Conservation (phyloP, 2,113 vertebrate species). For the Anolis sagrei region DNA sequence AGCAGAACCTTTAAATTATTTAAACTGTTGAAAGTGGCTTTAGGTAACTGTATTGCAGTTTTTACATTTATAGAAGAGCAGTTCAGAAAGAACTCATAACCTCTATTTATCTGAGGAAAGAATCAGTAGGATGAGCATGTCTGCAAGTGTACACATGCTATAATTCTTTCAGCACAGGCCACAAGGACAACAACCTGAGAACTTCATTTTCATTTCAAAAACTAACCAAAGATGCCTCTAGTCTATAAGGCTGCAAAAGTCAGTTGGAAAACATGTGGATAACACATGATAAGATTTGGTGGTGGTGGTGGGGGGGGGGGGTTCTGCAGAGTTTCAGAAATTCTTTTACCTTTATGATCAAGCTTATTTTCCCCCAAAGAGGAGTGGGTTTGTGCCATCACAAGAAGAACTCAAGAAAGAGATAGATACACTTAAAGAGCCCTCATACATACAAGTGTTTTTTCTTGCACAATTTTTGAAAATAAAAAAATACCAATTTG, state of each 20-base stretch:
- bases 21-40: not conserved
- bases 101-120: not conserved
- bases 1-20: not conserved
- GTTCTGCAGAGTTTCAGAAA: not conserved
- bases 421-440: no score
- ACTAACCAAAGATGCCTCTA: conserved; percentile 36
- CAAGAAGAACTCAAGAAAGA: not conserved
- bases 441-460: not conserved
- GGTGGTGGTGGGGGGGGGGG: no score
- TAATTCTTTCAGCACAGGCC: not conserved
- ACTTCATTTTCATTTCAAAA: conserved; percentile 37
- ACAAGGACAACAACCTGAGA: not conserved
- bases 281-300: no score
- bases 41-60: not conserved
- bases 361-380: not conserved
- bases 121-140: no score
- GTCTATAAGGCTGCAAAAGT: not conserved
- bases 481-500: not conserved
- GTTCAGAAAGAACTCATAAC: not conserved
- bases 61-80: not conserved
- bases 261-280: not conserved
- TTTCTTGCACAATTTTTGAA: conserved; percentile 4
- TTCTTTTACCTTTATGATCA: not conserved
- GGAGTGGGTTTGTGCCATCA: not conserved
- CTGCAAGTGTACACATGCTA: not conserved